phyloP scores from a whole-genome alignment of 2,797 vertebrate genomes.

The Numenius phaeopus region DNA sequence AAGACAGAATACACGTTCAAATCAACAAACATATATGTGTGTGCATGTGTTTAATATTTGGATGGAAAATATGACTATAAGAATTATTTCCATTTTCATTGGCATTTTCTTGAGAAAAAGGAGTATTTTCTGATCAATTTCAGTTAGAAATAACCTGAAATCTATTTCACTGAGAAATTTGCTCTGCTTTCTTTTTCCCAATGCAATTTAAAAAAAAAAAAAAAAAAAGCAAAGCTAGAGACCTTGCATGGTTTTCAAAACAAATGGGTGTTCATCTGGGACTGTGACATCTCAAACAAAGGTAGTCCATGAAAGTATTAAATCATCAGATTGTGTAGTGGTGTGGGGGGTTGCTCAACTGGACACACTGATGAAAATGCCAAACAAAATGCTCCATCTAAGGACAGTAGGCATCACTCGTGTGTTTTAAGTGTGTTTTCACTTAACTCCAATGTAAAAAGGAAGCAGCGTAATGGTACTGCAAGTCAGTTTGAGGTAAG shows the following conservation, averaged over 20 bases:
- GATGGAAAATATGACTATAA: background rate
- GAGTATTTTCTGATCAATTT: background rate
- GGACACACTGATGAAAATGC: background rate
- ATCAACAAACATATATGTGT: background rate
- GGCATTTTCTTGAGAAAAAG: background rate
- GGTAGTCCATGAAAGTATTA: background rate
- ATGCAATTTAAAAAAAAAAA: background rate
- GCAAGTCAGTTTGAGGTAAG: background rate
- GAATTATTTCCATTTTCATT: background rate
- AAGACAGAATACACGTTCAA: background rate
- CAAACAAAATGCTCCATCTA: background rate
- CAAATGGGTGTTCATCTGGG: background rate
- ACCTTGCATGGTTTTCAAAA: background rate
- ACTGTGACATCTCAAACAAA: background rate
- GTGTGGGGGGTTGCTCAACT: background rate
- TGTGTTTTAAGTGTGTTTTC: background rate
- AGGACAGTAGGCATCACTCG: rapidly evolving
- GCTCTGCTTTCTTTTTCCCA: background rate
- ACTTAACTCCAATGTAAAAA: background rate
- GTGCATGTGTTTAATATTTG: background rate
- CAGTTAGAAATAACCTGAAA: background rate
- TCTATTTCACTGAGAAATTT: background rate
- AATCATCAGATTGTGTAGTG: background rate
- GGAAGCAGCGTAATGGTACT: background rate
- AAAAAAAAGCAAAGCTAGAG: background rate